Evolutionary conservation across 2,797 vertebrate genomes (phyloP).

Genomic region (Lerista edwardsae): DNA sequence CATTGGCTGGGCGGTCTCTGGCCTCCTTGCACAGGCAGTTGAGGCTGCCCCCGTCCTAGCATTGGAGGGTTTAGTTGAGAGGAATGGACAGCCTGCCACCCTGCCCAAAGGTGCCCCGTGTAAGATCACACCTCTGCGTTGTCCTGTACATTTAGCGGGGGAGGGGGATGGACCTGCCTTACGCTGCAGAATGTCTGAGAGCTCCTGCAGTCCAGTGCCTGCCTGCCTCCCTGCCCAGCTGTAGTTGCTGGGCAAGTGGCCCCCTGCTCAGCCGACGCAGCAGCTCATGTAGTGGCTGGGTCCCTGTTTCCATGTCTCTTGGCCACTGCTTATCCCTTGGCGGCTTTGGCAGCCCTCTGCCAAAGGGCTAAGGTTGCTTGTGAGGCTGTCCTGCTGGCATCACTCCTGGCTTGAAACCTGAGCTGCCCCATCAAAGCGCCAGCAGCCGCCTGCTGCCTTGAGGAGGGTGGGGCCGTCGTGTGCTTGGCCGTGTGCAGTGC

Average conservation of each 20-base stretch:
- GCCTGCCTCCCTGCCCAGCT: no score
- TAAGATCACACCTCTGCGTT: no score
- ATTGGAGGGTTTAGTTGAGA: no score
- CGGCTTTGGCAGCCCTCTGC: constrained; percentile 52
- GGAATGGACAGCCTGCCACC: no score
- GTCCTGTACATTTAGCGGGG: no score
- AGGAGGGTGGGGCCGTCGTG: not conserved
- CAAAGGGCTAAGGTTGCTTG: constrained; percentile 12
- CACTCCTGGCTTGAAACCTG: not conserved
- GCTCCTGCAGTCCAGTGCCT: no score
- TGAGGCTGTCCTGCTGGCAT: constrained; percentile 2
- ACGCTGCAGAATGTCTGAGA: no score
- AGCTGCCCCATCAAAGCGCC: constrained; percentile 14
- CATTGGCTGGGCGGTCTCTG: not conserved
- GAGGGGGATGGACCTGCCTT: not conserved
- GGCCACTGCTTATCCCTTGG: constrained; percentile 27
- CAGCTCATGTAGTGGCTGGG: not conserved
- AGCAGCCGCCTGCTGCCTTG: constrained; percentile 22
- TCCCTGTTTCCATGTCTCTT: not conserved
- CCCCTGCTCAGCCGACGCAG: not conserved
- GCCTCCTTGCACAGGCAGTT: no score
- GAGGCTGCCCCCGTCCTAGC: no score
- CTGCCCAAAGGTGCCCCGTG: no score
- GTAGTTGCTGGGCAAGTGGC: no score
- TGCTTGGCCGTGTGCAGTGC: constrained; percentile 2